Base-by-base conservation (phyloP, 2,113 vertebrate genomes). In the Datnioides undecimradiatus region DNA sequence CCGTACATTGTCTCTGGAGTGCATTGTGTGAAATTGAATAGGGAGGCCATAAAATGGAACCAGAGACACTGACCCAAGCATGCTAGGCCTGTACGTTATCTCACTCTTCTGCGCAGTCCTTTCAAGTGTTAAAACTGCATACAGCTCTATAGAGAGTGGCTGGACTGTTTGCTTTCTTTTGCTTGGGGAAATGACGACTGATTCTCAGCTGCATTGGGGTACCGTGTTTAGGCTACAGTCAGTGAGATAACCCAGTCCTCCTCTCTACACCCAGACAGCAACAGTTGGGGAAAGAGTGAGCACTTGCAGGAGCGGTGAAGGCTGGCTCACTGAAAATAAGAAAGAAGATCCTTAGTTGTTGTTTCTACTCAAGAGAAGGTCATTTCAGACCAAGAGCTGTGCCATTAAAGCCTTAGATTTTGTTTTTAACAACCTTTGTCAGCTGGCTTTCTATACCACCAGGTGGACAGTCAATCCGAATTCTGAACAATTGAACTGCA, bases 1-100 rank as follows among this genome's bases (percentile, higher is more conserved):
- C 84, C 90, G 90, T 87, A 90, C 85, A 86, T 90, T 83, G 87
- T 82, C 79, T 85, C 72, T 51, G 66, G 73, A 80, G 79, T 72
- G 38, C 67, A 84, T 84, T 93, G 89, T 93, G 89, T 88, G 90
- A 90, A 93, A 93, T 72, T 90, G 83, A 92, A 92, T 88, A 83
- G 80, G 62, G 79, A 52, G 67, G 67, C 73, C 63, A 72, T 91
- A 88, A 92, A 92, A 67, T 86, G 76, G 78, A 88, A 89, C 76
- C 14, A 52, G 85, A 93, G 87, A 92, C 90, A 82, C 57, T 48
- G 85, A 87, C 88, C 80, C 74, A 64, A 79, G 82, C 57, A 67
- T 43, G 72, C 58, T 67, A 29, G 69, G 85, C 64, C 51, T 54
- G 60, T 33, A 57, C 55, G 79, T 72, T 86, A 75, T 85, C 82